Evolutionary conservation across 2,888 invertebrate genomes (phyloP), one percentile per base, ranked within the genome.

Genomic region (Caenorhabditis auriculariae): DNA sequence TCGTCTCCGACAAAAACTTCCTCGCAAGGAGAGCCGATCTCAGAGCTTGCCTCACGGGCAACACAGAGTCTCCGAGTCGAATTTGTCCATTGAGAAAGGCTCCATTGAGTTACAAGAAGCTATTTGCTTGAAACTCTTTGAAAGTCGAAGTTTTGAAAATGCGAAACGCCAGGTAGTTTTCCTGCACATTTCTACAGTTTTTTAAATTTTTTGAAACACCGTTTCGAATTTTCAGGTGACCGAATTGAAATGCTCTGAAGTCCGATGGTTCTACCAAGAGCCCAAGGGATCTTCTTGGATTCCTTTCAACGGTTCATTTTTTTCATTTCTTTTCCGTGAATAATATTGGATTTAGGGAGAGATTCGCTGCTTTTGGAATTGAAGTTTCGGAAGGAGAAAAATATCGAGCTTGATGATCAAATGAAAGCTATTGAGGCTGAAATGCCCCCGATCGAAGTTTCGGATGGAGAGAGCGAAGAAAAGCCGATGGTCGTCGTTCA

Each of bases 301-400:
- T 1, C 65, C 72, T 17, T 71, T 75, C 54, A 69, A 67, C 35
- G 74, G 74, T 49, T 32, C 5, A 42, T 43, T 4, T n/a, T 53
- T 7, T 39, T 3, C 29, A 15, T 51, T 52, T n/a, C 7, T 21
- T 26, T 28, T 4, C 6, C 24, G 27, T n/a, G 6, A 37, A 4
- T 9, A 9, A 37, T 3, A 4, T 19, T 28, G 5, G n/a, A 43
- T 73, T 26, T 39, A 79, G 77, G 77, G 12, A 62, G 69, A 15
- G 81, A 81, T 54, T 81, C 81, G 6, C 47, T 80, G 15, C 72
- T 74, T 47, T 53, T 81, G 26, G 81, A 81, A 54, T 56, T 80
- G 27, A 72, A 75, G 32, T 77, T 72, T 54, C 63, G 81, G 23
- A 42, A 63, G 21, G 55, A 62, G 23, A 69, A 70, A 23, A 50